Evolutionary conservation across 2,888 invertebrate species (phyloP), one percentile per base, ranked within the genome.

Genomic region (Idaea straminata): DNA sequence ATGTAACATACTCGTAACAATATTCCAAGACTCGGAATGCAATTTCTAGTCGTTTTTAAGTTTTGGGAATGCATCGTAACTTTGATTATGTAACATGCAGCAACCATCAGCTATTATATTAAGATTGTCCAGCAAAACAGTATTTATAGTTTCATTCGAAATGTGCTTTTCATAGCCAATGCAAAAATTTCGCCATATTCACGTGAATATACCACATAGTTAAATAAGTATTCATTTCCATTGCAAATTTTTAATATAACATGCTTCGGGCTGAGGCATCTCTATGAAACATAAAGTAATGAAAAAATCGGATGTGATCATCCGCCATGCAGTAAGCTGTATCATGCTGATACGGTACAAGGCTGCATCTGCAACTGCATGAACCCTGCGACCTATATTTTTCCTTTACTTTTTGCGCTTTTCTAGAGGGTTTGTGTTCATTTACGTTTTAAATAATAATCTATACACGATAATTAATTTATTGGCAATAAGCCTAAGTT

Each of bases 271-370:
- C 92, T 83, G 88, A 91, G 92, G 91, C 92, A 85, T 86, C 83
- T 88, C 91, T 92, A 91, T 88, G 74, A 86, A 88, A 90, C 89
- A 91, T 80, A 87, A 89, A 90, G 82, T 83, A 85, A 86, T 84
- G 73, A 84, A 87, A 86, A 88, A 92, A 87, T 83, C 84, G 90
- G 90, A 90, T 85, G 83, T 78, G 84, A 77, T 85, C 82, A 87
- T 91, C 90, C 89, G 91, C 91, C 92, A 92, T 92, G 92, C 92
- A 91, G 86, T 83, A 92, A 92, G 92, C 92, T 87, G 87, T 86
- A 83, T 87, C 92, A 92, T 92, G 92, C 92, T 91, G 85, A 84
- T 87, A 86, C 86, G 80, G 81, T 81, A 84, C 81, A 78, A 86
- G 86, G 86, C 85, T 82, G 86, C 84, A 84, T 84, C 83, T 83